Evolutionary conservation across 2,113 vertebrate species (phyloP).

Genomic region (Morphnarchus princeps): DNA sequence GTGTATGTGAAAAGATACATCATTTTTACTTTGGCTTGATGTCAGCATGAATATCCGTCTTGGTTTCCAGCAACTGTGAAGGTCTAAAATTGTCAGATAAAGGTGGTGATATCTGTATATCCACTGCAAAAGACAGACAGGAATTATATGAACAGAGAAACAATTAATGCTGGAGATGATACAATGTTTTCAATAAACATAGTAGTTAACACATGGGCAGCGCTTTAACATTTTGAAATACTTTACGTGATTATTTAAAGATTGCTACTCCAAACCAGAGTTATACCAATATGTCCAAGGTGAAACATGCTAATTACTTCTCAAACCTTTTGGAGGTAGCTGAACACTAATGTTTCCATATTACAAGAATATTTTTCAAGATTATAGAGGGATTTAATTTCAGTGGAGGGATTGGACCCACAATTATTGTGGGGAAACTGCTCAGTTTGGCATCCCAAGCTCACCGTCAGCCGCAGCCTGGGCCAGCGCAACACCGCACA

Average conservation of each 20-base stretch:
- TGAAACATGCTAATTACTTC: not conserved
- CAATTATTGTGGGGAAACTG: not conserved
- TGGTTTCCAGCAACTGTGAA: constrained; percentile 36
- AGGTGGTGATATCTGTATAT: constrained; percentile 10
- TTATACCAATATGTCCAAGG: not conserved
- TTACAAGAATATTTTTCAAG: not conserved
- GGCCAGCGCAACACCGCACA: constrained; percentile 64
- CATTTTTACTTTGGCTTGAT: constrained; percentile 55
- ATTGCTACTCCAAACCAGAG: not conserved
- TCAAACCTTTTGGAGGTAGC: not conserved
- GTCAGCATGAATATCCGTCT: constrained; percentile 29
- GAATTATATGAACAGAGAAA: not conserved
- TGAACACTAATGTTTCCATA: not conserved
- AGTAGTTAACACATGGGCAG: not conserved
- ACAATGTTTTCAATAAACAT: not conserved
- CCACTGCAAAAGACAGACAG: constrained; percentile 50
- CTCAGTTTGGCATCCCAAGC: not conserved
- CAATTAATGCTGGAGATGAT: not conserved
- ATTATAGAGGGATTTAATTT: not conserved
- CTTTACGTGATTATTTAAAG: not conserved
- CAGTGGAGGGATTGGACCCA: not conserved
- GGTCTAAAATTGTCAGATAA: constrained; percentile 3
- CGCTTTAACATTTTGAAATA: not conserved
- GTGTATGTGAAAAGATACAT: not conserved
- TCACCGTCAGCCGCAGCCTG: constrained; percentile 57